Percentiles rank a stretch among this genome's conserved stretches.
Conservation (phyloP, 2,797 vertebrate species). For the Amazona finschi region DNA sequence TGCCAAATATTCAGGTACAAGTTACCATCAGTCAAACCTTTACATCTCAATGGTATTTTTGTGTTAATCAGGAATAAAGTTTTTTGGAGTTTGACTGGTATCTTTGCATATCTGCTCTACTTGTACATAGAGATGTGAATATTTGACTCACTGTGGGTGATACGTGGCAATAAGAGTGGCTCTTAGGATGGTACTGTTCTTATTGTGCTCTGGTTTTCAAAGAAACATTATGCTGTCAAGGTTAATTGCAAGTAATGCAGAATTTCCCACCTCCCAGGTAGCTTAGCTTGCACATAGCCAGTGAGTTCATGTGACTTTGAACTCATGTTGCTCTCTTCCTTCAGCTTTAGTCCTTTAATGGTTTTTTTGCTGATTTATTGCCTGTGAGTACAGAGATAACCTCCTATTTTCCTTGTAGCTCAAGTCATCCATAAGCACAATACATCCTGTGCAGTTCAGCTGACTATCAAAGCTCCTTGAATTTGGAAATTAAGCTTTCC, state of each 20-base stretch:
- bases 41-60: background rate
- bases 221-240: background rate
- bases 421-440: background rate
- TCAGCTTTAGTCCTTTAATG: constrained; percentile 7
- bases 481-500: background rate
- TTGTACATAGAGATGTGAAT: background rate
- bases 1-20: background rate
- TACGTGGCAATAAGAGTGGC: background rate
- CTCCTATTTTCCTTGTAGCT: background rate
- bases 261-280: constrained; percentile 44
- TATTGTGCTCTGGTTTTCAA: constrained; percentile 15
- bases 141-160: background rate
- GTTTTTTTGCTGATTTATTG: constrained; percentile 34
- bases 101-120: background rate
- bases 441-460: background rate
- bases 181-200: background rate
- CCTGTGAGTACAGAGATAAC: constrained; percentile 19
- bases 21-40: background rate
- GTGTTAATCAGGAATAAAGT: background rate
- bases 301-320: constrained; percentile 14
- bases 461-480: background rate
- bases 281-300: background rate
- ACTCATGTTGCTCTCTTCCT: background rate
- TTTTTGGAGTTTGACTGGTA: background rate
- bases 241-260: background rate